These are phyloP conservation scores for Mechanitis mazaeus DNA, from an alignment of 2,888 invertebrate species.

Conservation along the genomic window DNA sequence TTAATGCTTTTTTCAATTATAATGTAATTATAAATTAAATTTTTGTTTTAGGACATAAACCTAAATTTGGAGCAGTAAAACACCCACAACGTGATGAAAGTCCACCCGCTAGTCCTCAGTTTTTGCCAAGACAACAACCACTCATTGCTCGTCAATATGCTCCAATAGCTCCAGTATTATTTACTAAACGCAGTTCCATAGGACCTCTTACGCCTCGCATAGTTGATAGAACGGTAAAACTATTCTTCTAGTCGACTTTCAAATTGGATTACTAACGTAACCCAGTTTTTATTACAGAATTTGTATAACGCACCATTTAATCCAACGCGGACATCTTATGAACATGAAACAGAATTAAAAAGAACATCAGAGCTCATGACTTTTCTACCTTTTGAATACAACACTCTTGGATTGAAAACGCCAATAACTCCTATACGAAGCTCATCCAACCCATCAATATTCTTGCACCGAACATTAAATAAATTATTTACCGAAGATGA, in stretches of 20 bases:
- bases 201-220: constrained; percentile 45
- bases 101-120: constrained; percentile 58
- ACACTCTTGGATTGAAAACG: constrained; percentile 1
- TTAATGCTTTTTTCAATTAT: background rate
- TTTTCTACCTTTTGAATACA: constrained; percentile 31
- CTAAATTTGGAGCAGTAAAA: constrained; percentile 25
- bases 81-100: constrained; percentile 57
- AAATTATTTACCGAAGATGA: constrained; percentile 9
- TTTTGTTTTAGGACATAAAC: constrained; percentile 16
- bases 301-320: constrained; percentile 24
- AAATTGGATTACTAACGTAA: background rate
- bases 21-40: background rate
- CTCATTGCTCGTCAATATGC: constrained; percentile 51
- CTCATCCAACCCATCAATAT: constrained; percentile 3
- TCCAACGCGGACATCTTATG: constrained; percentile 39
- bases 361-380: constrained; percentile 39
- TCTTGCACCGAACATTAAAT: constrained; percentile 9
- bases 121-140: constrained; percentile 42
- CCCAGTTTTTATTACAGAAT: constrained; percentile 22
- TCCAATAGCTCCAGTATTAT: constrained; percentile 57
- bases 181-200: constrained; percentile 40
- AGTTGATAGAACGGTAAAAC: constrained; percentile 40
- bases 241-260: background rate
- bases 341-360: constrained; percentile 35
- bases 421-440: constrained; percentile 3